phyloP scores from a whole-genome alignment of 2,113 vertebrate species.

The Sturnira hondurensis region DNA sequence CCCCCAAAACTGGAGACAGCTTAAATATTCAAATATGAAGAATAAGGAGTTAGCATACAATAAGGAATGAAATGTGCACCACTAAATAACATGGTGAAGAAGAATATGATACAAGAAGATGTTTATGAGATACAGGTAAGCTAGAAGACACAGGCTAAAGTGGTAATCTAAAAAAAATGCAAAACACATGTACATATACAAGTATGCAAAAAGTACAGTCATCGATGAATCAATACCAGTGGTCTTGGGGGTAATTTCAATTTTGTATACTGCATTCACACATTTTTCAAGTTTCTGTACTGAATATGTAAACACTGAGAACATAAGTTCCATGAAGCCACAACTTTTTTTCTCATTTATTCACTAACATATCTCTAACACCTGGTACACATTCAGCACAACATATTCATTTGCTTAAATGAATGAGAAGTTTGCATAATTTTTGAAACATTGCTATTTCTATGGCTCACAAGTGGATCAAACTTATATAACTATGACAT shows the following conservation, averaged over 20 bases:
- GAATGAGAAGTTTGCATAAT: not conserved
- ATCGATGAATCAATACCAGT: not conserved
- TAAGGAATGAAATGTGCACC: not conserved
- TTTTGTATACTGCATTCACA: not conserved
- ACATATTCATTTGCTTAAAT: not conserved
- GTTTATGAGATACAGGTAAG: not conserved
- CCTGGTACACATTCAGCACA: not conserved
- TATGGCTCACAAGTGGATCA: not conserved
- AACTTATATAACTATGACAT: not conserved
- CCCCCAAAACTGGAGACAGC: not conserved
- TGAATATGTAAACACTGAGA: not conserved
- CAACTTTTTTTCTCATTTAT: not conserved
- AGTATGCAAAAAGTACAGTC: not conserved
- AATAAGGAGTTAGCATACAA: not conserved
- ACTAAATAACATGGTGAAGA: not conserved
- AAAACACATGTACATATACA: not conserved
- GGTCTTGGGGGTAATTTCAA: not conserved
- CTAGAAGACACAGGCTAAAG: not conserved
- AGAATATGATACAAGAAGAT: not conserved
- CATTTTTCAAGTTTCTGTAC: not conserved
- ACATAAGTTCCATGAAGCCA: not conserved
- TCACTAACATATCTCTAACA: not conserved
- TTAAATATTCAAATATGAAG: not conserved
- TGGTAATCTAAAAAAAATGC: not conserved
- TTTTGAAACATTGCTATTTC: constrained; percentile 6